These are phyloP conservation scores for Mionectes macconnelli DNA, from an alignment of 2,113 vertebrate species.

Conservation along the genomic window DNA sequence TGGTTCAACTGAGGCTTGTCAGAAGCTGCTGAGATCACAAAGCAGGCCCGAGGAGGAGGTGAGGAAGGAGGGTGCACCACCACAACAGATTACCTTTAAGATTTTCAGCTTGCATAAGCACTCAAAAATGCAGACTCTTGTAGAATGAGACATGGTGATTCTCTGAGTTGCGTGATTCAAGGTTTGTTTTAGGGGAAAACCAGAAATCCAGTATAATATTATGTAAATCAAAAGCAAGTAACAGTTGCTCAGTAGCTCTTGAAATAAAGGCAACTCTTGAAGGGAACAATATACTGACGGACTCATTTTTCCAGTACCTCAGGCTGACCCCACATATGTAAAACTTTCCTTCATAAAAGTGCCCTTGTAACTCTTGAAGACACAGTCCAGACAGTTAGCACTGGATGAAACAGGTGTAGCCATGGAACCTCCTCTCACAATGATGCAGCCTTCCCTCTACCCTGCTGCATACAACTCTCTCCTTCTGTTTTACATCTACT, in stretches of 20 bases:
- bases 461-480: not conserved
- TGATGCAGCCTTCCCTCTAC: not conserved
- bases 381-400: not conserved
- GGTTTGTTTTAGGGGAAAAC: not conserved
- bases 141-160: not conserved
- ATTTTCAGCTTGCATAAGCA: not conserved
- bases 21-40: not conserved
- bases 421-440: not conserved
- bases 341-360: not conserved
- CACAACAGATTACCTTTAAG: not conserved
- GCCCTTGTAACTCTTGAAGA: not conserved
- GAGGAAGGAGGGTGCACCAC: not conserved
- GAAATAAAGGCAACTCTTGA: not conserved
- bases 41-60: not conserved
- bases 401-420: not conserved
- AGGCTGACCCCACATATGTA: not conserved
- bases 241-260: not conserved
- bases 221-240: not conserved
- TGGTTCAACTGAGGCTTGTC: not conserved
- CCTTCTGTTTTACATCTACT: not conserved
- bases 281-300: not conserved
- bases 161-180: not conserved
- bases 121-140: not conserved
- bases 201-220: not conserved
- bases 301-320: not conserved